These are phyloP conservation scores for Cryptoprocta ferox DNA, from an alignment of 2,797 vertebrate genomes.

Conservation along the genomic window DNA sequence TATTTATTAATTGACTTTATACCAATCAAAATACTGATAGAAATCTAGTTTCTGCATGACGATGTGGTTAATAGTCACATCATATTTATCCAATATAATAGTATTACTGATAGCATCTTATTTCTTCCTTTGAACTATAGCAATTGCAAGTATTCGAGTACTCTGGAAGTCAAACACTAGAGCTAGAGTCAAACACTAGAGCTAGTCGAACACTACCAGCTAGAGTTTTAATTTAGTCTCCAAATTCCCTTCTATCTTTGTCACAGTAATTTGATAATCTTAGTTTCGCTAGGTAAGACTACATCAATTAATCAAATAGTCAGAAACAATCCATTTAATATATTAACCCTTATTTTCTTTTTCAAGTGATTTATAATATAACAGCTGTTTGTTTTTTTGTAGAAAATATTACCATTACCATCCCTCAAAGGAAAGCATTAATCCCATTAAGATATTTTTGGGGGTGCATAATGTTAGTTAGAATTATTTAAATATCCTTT, in stretches of 20 bases:
- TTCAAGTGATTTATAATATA: slow-evolving; percentile 63
- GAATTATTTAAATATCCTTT: slow-evolving; percentile 46
- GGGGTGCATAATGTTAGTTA: background rate
- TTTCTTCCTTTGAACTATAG: slow-evolving; percentile 32
- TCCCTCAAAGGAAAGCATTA: background rate
- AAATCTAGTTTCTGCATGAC: background rate
- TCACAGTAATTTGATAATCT: slow-evolving; percentile 66
- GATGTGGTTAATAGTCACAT: background rate
- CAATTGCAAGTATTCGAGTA: slow-evolving; percentile 2
- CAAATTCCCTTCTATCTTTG: slow-evolving; percentile 56
- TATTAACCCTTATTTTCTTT: slow-evolving; percentile 60
- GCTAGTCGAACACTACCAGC: no score
- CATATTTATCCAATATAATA: background rate
- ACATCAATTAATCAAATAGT: slow-evolving; percentile 75
- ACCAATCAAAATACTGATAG: background rate
- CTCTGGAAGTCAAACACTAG: slow-evolving; percentile 52
- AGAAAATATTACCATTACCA: background rate
- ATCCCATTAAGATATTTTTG: background rate
- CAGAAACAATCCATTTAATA: slow-evolving; percentile 76
- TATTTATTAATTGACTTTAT: background rate
- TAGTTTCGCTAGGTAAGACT: slow-evolving; percentile 68
- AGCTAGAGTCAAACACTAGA: no score
- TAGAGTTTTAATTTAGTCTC: slow-evolving; percentile 65
- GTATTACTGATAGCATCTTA: background rate
- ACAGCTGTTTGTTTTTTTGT: background rate